Evolutionary conservation across 1,140 invertebrate genomes (phyloP).

Genomic region (Odontomachus brunneus): DNA sequence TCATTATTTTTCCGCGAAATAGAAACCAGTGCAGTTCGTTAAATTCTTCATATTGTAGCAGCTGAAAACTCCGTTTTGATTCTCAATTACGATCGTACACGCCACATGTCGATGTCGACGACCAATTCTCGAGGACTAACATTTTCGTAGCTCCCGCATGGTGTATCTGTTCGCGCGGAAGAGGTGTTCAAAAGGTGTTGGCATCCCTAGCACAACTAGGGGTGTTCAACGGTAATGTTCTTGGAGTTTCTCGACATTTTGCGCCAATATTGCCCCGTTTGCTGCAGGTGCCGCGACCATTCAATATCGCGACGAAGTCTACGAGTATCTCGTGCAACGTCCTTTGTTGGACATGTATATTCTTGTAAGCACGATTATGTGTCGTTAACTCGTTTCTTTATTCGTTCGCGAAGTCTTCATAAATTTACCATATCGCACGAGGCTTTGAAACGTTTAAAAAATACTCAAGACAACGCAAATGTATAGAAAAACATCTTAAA

Average conservation of each 20-base stretch:
- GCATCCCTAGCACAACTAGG: neutral
- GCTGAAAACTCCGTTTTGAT: neutral
- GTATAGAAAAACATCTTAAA: no score
- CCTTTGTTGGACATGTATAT: neutral
- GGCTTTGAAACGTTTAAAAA: no score
- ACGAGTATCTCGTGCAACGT: conserved; percentile 15
- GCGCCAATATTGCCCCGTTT: conserved; percentile 2
- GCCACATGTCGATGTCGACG: neutral
- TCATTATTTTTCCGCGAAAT: conserved; percentile 11
- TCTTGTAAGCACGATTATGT: neutral
- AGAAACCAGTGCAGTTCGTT: conserved; percentile 2
- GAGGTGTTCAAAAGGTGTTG: neutral
- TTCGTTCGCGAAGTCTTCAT: no score
- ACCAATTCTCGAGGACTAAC: neutral
- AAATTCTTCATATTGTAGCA: neutral
- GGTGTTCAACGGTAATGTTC: conserved; percentile 40
- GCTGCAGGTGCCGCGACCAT: conserved; percentile 38
- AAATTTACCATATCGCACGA: no score
- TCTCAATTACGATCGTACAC: neutral
- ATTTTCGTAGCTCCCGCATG: neutral
- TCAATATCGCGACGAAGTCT: conserved; percentile 2
- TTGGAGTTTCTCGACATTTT: conserved; percentile 9
- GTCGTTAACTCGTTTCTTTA: no score
- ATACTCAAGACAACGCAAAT: no score
- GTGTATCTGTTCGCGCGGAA: conserved; percentile 4